phyloP scores from a whole-genome alignment of 1,140 invertebrate genomes.

The Psix sp. region DNA sequence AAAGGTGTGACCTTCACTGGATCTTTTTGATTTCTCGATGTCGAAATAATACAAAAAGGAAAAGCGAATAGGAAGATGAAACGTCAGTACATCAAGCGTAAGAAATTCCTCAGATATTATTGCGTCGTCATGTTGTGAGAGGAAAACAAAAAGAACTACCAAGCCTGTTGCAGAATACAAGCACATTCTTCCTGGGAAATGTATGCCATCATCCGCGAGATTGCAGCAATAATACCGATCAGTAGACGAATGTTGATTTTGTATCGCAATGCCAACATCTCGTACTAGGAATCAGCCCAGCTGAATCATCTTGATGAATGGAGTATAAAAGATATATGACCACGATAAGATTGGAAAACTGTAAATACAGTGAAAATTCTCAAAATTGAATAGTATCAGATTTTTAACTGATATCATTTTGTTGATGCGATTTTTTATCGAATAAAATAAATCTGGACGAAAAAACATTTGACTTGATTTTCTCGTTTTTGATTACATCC shows the following conservation, averaged over 20 bases:
- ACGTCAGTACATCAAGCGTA: no score
- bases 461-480: no score
- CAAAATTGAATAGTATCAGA: no score
- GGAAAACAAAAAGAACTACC: conserved; percentile 32
- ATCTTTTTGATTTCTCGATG: conserved; percentile 46
- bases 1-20: conserved; percentile 48
- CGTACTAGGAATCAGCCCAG: conserved; percentile 19
- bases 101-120: no score
- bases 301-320: conserved; percentile 38
- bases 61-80: neutral
- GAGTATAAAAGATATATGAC: conserved; percentile 11
- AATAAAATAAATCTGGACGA: no score
- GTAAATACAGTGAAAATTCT: no score
- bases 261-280: conserved; percentile 20
- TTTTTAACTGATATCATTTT: no score
- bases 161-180: conserved; percentile 20
- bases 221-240: conserved; percentile 42
- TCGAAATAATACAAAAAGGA: neutral
- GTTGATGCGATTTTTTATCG: no score
- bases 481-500: no score
- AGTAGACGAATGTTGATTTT: conserved; percentile 36
- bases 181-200: conserved; percentile 25
- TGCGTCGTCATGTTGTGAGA: neutral
- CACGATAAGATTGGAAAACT: neutral
- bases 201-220: conserved; percentile 24